Base-by-base conservation (phyloP, 2,113 vertebrate genomes). In the Eclectus roratus region DNA sequence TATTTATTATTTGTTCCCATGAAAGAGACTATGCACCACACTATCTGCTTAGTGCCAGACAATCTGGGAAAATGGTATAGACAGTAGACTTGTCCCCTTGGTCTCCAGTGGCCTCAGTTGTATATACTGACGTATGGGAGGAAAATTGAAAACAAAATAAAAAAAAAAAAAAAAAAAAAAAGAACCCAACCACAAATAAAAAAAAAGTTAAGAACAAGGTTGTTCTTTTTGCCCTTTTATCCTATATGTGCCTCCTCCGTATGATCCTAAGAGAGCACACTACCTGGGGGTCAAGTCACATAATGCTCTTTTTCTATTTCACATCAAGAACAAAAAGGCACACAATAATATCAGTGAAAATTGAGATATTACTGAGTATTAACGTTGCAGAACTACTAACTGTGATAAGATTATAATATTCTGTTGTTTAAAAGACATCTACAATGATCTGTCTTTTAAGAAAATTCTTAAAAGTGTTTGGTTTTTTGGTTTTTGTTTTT, bases 281-380 rank as follows among this genome's bases (percentile, higher is more conserved):
- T 77, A 9, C 1, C 13, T 65, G 9, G 4, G 3, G 3, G 5
- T 2, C 11, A 49, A 65, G 20, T 52, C 16, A 46, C 7, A 21
- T 44, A 53, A 16, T 7, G 2, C 2, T 61, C 9, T 27, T 80
- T 58, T 80, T 44, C 35, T 28, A 5, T 78, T 81, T 70, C 27
- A 53, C 7, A 7, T 55, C 18, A 55, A 53, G 24, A 17, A 68
- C 49, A 31, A 76, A 71, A 90, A 72, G 6, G 9, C 10, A 47
- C 2, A 11, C 15, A 69, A 46, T 3, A 55, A 41, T 39, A 43
- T 4, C 0, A 1, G 17, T 44, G 7, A 49, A 85, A 87, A 85
- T 16, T 25, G 2, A 46, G 71, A 35, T 18, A 55, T 43, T 85
- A 43, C 33, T 56, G 7, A 85, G 16, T 4, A 82, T 7, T 25